Conservation (phyloP, 2,113 vertebrate genomes). For the Saimiri boliviensis region DNA sequence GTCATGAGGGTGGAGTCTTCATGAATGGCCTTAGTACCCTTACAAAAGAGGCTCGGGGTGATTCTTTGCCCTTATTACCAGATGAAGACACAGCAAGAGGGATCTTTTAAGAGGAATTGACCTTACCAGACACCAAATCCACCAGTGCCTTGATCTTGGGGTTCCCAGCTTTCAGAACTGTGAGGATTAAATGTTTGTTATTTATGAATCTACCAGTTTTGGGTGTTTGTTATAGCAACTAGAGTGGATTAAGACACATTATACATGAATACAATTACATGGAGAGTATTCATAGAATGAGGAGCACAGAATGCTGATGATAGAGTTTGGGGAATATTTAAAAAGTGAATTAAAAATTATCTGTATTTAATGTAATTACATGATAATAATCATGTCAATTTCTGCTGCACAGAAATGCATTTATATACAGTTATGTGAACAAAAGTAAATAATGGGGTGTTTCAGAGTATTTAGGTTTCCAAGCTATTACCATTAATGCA, state of each 20-base stretch:
- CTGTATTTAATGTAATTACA: not conserved
- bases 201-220: not conserved
- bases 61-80: not conserved
- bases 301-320: not conserved
- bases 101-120: not conserved
- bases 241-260: not conserved
- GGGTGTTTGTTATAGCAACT: not conserved
- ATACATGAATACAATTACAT: not conserved
- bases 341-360: not conserved
- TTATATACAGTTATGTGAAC: not conserved
- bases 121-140: not conserved
- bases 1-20: no score
- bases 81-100: not conserved
- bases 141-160: not conserved
- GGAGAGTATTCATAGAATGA: not conserved
- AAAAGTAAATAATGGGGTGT: not conserved
- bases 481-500: not conserved
- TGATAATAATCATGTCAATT: not conserved
- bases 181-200: not conserved
- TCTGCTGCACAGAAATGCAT: not conserved
- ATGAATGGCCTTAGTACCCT: no score
- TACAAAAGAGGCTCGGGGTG: not conserved
- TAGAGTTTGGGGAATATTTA: not conserved
- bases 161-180: not conserved
- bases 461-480: not conserved